phyloP scores from a whole-genome alignment of 2,797 vertebrate genomes.

The Tolypeutes matacus region DNA sequence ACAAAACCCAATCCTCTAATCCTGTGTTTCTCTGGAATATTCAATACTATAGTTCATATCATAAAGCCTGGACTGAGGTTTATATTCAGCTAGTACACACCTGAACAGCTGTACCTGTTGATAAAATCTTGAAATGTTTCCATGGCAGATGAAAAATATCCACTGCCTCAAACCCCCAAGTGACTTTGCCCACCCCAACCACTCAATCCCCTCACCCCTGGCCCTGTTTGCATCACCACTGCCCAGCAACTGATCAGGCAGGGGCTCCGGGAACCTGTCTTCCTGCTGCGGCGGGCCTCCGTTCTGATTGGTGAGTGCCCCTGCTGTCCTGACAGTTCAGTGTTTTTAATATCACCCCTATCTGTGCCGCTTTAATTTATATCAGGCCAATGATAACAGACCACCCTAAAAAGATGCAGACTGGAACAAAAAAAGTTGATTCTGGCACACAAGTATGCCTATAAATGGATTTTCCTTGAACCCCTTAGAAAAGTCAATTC shows the following conservation, averaged over 20 bases:
- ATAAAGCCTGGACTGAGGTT: too few relatives aligned
- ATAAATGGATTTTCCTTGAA: background rate
- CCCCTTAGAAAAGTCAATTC: background rate
- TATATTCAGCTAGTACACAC: background rate
- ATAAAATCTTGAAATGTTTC: background rate
- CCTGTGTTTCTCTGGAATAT: background rate
- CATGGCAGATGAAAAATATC: background rate
- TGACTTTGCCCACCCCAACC: too few relatives aligned
- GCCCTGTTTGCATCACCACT: accelerated
- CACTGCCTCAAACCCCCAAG: background rate
- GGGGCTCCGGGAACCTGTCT: background rate
- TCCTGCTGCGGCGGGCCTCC: accelerated
- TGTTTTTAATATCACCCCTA: background rate
- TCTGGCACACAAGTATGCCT: accelerated
- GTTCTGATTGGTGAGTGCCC: accelerated
- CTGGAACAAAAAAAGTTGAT: background rate
- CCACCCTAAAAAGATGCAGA: background rate
- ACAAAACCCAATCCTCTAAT: background rate
- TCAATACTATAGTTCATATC: background rate
- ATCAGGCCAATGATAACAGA: background rate
- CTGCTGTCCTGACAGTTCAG: background rate
- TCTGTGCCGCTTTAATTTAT: background rate
- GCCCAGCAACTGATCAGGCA: accelerated
- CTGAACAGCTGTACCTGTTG: background rate
- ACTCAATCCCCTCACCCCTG: accelerated